These are phyloP conservation scores for Acanthosepion pharaonis DNA, from an alignment of 2,888 invertebrate genomes.

Conservation along the genomic window DNA sequence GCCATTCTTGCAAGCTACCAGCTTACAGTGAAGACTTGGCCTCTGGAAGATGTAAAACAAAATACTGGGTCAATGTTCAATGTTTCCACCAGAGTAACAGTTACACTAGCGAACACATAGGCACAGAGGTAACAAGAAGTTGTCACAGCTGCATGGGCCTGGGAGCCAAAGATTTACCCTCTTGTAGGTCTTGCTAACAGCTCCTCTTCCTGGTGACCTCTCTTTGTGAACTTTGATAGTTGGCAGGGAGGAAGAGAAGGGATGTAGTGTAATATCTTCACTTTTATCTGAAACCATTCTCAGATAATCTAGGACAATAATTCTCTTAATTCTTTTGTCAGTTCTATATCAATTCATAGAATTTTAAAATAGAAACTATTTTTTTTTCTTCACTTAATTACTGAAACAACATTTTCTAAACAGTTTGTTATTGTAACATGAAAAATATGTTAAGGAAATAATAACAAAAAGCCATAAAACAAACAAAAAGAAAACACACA, in stretches of 20 bases:
- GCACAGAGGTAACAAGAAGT: neutral
- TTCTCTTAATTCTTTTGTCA: neutral
- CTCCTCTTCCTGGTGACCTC: constrained; percentile 22
- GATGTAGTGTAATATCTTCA: neutral
- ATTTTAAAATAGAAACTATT: too few species aligned
- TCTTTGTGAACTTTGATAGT: neutral
- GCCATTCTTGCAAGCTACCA: neutral
- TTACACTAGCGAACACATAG: neutral
- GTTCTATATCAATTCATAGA: neutral
- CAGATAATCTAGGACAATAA: constrained; percentile 33
- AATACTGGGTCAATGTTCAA: constrained; percentile 33
- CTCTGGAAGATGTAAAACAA: neutral
- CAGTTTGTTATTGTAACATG: too few species aligned
- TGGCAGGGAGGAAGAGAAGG: constrained; percentile 4
- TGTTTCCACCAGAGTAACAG: constrained; percentile 18
- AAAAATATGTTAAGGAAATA: too few species aligned
- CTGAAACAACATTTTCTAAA: too few species aligned
- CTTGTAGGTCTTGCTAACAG: neutral
- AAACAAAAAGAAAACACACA: too few species aligned
- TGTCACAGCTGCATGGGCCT: constrained; percentile 23
- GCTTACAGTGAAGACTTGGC: neutral
- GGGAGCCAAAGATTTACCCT: neutral
- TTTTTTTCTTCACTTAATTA: too few species aligned
- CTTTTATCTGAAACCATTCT: neutral
- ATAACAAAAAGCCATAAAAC: too few species aligned